phyloP scores from a whole-genome alignment of 2,797 vertebrate species.

The Hyperoplus lanceolatus region DNA sequence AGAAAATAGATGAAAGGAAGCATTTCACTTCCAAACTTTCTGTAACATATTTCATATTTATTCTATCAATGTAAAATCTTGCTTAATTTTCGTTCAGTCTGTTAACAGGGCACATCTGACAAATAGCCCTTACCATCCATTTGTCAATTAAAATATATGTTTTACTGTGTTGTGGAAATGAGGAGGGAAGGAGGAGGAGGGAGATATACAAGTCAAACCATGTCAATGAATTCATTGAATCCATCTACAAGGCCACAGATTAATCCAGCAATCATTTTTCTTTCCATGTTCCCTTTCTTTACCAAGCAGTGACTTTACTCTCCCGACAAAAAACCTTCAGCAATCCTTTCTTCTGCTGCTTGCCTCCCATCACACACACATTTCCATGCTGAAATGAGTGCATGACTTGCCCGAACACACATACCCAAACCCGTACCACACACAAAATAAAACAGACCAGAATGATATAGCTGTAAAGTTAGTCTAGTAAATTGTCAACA shows the following conservation, averaged over 20 bases:
- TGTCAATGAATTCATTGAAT: constrained; percentile 52
- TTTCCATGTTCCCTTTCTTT: background rate
- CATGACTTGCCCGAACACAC: constrained; percentile 6
- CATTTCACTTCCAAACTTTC: constrained; percentile 21
- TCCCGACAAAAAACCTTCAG: constrained; percentile 31
- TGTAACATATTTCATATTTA: constrained; percentile 43
- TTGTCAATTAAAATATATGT: constrained; percentile 23
- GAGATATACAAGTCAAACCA: constrained; percentile 13
- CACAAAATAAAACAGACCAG: constrained; percentile 51
- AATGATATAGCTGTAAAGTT: constrained; percentile 45
- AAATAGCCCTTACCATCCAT: background rate
- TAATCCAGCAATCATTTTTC: constrained; percentile 27
- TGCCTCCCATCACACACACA: constrained; percentile 35
- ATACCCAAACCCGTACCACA: constrained; percentile 4
- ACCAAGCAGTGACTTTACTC: constrained; percentile 19
- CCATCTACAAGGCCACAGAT: constrained; percentile 34
- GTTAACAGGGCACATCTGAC: constrained; percentile 45
- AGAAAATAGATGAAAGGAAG: constrained; percentile 15
- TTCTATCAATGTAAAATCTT: constrained; percentile 43
- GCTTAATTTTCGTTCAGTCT: constrained; percentile 21
- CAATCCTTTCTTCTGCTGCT: constrained; percentile 54
- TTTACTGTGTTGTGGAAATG: background rate
- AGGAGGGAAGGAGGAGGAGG: background rate
- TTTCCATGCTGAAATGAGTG: constrained; percentile 28
- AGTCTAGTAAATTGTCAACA: constrained; percentile 65